Conservation (phyloP, 2,113 vertebrate genomes). For the Rhinichthys klamathensis region DNA sequence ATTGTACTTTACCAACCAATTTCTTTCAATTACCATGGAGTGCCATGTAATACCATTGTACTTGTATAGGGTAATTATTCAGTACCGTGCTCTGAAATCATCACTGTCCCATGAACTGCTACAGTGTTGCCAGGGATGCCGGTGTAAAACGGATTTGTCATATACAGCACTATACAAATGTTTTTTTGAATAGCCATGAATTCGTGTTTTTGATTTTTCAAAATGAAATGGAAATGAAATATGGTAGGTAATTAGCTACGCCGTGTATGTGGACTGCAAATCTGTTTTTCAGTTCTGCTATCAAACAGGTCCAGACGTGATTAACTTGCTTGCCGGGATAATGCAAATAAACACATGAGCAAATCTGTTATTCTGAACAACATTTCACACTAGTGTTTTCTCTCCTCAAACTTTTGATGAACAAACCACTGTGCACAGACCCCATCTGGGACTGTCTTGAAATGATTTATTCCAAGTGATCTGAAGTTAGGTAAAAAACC, state of each 20-base stretch:
- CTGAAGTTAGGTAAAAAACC: neutral
- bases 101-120: neutral
- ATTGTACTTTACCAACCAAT: too few species aligned
- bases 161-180: neutral
- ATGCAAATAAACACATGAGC: neutral
- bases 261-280: neutral
- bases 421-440: neutral
- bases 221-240: neutral
- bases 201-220: neutral
- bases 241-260: neutral
- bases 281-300: slow-evolving; percentile 5
- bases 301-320: slow-evolving; percentile 17
- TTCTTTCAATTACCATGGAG: too few species aligned
- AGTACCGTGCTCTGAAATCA: too few species aligned
- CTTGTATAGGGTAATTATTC: too few species aligned
- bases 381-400: neutral
- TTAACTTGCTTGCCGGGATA: neutral
- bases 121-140: neutral
- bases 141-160: neutral
- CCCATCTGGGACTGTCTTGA: neutral
- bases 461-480: neutral
- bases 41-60: too few species aligned
- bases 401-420: neutral
- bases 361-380: neutral
- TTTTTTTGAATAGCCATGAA: neutral